These are phyloP conservation scores for Thysanoteuthis rhombus DNA, from an alignment of 2,888 invertebrate species.

Conservation along the genomic window DNA sequence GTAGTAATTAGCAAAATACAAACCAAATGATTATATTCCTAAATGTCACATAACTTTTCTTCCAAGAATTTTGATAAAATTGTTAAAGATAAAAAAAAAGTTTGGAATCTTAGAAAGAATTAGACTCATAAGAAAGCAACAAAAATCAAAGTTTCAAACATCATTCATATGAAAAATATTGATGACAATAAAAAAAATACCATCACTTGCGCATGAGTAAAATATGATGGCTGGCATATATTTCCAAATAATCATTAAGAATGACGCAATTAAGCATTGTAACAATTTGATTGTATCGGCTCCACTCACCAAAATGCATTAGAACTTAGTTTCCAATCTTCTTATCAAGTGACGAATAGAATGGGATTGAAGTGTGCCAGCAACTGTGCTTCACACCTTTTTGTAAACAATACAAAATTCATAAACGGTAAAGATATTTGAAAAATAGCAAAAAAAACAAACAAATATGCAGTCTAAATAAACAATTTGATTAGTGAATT, in stretches of 20 bases:
- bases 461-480: neutral
- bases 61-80: neutral
- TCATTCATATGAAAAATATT: too few species aligned
- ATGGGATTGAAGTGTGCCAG: neutral
- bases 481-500: too few species aligned
- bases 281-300: neutral
- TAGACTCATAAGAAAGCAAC: too few species aligned
- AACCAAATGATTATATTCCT: neutral
- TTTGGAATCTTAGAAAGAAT: too few species aligned
- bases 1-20: too few species aligned
- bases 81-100: neutral
- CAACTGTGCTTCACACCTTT: neutral
- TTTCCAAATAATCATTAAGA: neutral
- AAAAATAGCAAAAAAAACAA: too few species aligned
- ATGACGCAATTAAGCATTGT: neutral
- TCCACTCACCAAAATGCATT: neutral
- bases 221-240: neutral
- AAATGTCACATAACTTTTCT: neutral
- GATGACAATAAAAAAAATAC: too few species aligned
- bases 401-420: neutral
- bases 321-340: neutral
- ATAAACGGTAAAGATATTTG: neutral
- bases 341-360: neutral
- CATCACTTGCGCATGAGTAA: too few species aligned
- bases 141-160: too few species aligned